phyloP scores from a whole-genome alignment of 2,113 vertebrate genomes.

The Tamias sibiricus region DNA sequence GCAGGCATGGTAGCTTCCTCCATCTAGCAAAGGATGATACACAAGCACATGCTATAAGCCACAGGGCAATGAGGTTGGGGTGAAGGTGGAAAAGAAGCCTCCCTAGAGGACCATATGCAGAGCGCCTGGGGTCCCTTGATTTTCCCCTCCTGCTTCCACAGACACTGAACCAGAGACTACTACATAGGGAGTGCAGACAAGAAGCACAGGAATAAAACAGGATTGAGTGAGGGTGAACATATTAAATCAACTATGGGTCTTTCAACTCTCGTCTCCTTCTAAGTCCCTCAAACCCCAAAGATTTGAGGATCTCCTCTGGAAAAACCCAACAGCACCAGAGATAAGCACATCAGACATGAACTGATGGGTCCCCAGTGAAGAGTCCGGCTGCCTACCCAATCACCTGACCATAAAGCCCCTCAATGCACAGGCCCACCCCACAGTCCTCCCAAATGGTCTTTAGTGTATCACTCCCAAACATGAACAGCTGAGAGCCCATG shows the following conservation, averaged over 20 bases:
- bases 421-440: not conserved
- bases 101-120: not conserved
- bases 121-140: not conserved
- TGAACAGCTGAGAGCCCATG: not conserved
- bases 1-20: not conserved
- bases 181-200: not conserved
- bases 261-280: not conserved
- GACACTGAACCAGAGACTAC: not conserved
- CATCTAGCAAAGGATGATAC: not conserved
- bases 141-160: not conserved
- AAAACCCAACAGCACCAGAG: not conserved
- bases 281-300: too few relatives aligned
- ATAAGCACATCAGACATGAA: not conserved
- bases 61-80: not conserved
- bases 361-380: not conserved
- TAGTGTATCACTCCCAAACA: not conserved
- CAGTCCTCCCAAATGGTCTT: not conserved
- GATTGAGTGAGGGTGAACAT: fast-evolving
- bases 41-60: too few relatives aligned
- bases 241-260: too few relatives aligned
- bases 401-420: not conserved
- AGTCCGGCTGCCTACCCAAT: not conserved
- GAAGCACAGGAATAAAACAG: not conserved
- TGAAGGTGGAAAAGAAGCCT: not conserved
- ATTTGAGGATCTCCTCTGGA: not conserved